A percentile compares a stretch with the other conserved stretches of the same genome.
Conservation (phyloP, 2,113 vertebrate species). For the Microcebus murinus region DNA sequence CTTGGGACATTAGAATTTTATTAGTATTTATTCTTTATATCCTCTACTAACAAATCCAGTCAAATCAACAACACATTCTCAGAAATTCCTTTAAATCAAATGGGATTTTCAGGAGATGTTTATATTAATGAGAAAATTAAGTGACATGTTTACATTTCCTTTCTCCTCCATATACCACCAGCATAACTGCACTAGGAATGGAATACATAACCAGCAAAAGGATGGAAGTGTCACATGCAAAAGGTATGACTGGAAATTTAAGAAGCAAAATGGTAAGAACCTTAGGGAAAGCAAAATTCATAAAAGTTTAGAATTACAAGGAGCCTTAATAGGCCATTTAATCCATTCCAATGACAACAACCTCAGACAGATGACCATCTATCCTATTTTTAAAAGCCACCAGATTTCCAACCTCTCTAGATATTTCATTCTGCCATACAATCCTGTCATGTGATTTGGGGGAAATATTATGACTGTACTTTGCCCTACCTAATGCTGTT, state of each 20-base stretch:
- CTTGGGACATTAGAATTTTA: not conserved
- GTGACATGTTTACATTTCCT: not conserved
- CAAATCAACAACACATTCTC: conserved; percentile 32
- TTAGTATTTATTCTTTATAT: not conserved
- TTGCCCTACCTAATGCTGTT: conserved; percentile 48
- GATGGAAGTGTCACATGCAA: conserved; percentile 19
- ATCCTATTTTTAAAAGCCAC: conserved; percentile 50
- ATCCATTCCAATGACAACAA: conserved; percentile 53
- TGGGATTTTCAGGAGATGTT: conserved; percentile 15
- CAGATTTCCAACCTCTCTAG: conserved; percentile 62
- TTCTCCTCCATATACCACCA: conserved; percentile 20
- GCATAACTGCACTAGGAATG: not conserved
- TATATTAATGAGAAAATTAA: conserved; percentile 46
- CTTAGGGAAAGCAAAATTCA: conserved; percentile 63
- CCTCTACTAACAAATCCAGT: conserved; percentile 37
- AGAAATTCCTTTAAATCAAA: conserved; percentile 46
- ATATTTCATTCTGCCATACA: conserved; percentile 44
- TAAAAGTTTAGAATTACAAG: conserved; percentile 61
- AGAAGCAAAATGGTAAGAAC: conserved; percentile 57
- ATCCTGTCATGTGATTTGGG: conserved; percentile 22
- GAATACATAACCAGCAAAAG: conserved; percentile 52
- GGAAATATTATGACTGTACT: conserved; percentile 34
- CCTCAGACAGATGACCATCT: conserved; percentile 45
- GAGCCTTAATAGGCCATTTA: conserved; percentile 47
- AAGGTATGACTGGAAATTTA: conserved; percentile 58